Conservation (phyloP, 2,797 vertebrate species). For the Tangara arthus region DNA sequence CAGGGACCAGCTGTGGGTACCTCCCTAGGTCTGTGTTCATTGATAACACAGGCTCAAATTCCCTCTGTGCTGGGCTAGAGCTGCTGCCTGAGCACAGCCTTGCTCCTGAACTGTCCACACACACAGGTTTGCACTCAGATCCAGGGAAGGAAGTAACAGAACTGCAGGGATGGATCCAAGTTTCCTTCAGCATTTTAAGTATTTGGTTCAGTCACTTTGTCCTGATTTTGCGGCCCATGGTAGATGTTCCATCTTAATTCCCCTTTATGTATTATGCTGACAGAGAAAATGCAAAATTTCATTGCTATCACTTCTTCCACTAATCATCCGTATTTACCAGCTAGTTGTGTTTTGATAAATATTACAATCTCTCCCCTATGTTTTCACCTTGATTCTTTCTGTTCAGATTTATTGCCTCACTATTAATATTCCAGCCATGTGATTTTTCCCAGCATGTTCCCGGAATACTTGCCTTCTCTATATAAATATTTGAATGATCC, state of each 20-base stretch:
- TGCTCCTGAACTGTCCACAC: not conserved
- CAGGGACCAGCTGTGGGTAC: not conserved
- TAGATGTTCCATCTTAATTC: not conserved
- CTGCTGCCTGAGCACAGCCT: not conserved
- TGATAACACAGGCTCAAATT: not conserved
- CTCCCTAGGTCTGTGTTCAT: accelerated
- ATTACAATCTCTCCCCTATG: not conserved
- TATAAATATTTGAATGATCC: conserved; percentile 67
- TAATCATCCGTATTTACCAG: conserved; percentile 24
- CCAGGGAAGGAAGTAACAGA: not conserved
- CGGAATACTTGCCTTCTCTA: conserved; percentile 45
- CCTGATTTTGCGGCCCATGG: not conserved
- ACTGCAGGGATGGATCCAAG: not conserved
- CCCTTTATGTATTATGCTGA: not conserved
- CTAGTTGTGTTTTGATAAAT: conserved; percentile 38
- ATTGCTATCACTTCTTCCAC: not conserved
- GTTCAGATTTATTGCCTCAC: conserved; percentile 15
- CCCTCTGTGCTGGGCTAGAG: not conserved
- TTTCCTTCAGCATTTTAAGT: not conserved
- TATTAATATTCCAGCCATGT: conserved; percentile 62
- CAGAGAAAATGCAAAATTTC: not conserved
- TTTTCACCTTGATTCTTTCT: conserved; percentile 57
- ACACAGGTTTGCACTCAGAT: accelerated
- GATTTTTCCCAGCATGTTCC: conserved; percentile 54
- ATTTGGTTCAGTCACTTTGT: not conserved